A percentile compares a stretch with the other conserved stretches of the same genome.
phyloP scores from a whole-genome alignment of 2,888 invertebrate species.

The Phytoseiulus persimilis region DNA sequence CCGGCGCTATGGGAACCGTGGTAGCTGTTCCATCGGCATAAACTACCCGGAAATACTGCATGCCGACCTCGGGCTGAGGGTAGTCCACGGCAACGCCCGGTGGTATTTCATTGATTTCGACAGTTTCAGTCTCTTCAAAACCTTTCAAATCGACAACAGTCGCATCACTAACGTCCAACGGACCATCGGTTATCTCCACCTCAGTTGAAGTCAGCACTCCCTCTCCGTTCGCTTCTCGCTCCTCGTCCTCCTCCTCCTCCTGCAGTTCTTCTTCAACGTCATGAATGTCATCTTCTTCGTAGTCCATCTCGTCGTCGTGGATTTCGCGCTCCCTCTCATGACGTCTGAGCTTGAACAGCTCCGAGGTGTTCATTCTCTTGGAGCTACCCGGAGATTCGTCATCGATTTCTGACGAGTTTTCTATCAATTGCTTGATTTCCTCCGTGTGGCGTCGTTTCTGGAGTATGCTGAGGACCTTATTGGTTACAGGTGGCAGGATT shows the following conservation, averaged over 20 bases:
- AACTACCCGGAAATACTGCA: not conserved
- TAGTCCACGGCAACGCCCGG: slow-evolving; percentile 8
- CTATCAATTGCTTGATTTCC: slow-evolving; percentile 20
- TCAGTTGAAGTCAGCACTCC: not conserved
- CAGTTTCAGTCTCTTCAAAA: not conserved
- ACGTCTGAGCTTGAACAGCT: not conserved
- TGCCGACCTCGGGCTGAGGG: slow-evolving; percentile 7
- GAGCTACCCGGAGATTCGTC: not conserved
- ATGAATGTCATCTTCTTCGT: not conserved
- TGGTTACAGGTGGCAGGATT: not conserved
- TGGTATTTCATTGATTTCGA: slow-evolving; percentile 14
- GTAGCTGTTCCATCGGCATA: not conserved
- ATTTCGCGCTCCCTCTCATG: not conserved
- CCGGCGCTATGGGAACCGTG: not conserved
- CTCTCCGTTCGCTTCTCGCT: not conserved
- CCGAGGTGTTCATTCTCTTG: not conserved
- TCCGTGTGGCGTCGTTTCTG: slow-evolving; percentile 31
- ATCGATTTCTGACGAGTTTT: slow-evolving; percentile 6
- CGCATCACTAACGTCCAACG: not conserved
- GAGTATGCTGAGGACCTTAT: slow-evolving; percentile 11
- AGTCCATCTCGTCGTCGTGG: not conserved
- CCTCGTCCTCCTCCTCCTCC: not conserved
- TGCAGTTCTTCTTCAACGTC: not conserved
- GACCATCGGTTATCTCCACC: slow-evolving; percentile 22
- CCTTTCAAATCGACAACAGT: slow-evolving; percentile 8